Percentiles rank a stretch among this genome's conserved stretches.
These are phyloP conservation scores for Chrysolina haemoptera DNA, from an alignment of 2,888 invertebrate genomes.

Conservation along the genomic window DNA sequence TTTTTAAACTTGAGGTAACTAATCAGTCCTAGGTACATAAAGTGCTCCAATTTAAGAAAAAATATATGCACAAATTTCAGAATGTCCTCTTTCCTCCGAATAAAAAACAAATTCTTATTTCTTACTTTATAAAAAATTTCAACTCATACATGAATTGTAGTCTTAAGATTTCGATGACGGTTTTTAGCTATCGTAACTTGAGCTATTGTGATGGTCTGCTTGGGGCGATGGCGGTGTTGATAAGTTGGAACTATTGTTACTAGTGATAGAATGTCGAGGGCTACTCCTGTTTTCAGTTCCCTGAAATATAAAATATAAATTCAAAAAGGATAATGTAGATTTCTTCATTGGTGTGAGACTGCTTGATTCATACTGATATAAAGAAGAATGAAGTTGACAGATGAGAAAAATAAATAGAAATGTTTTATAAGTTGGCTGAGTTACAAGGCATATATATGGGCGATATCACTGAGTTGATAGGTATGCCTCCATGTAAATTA, in stretches of 20 bases:
- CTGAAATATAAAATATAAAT: slow-evolving; percentile 52
- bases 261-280: slow-evolving; percentile 81
- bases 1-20: slow-evolving; percentile 62
- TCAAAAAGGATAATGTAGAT: no score
- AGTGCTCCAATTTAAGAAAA: slow-evolving; percentile 45
- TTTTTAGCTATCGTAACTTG: slow-evolving; percentile 77
- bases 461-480: no score
- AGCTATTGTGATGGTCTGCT: slow-evolving; percentile 77
- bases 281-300: slow-evolving; percentile 69
- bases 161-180: slow-evolving; percentile 34
- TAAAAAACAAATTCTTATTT: slow-evolving; percentile 33
- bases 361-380: no score
- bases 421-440: background rate
- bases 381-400: no score
- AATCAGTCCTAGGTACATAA: slow-evolving; percentile 59
- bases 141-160: slow-evolving; percentile 29
- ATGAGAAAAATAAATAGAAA: no score
- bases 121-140: slow-evolving; percentile 33
- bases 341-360: no score
- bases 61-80: slow-evolving; percentile 24
- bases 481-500: no score
- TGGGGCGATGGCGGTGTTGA: slow-evolving; percentile 82
- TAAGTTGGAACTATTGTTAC: slow-evolving; percentile 82
- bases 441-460: background rate
- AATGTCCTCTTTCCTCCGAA: slow-evolving; percentile 37